These are phyloP conservation scores for Gibbula magus DNA, from an alignment of 2,888 invertebrate species.

Conservation along the genomic window DNA sequence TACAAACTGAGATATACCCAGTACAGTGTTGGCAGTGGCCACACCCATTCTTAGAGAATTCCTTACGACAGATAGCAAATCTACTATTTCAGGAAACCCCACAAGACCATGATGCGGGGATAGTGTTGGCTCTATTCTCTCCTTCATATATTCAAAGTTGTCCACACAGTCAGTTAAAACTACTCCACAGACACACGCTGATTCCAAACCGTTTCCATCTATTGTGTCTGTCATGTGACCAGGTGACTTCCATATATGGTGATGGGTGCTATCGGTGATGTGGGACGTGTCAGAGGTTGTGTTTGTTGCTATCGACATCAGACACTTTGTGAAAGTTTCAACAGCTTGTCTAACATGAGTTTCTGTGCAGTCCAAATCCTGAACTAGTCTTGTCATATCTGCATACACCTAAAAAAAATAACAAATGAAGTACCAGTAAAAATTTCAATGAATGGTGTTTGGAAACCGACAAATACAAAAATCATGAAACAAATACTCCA, in stretches of 20 bases:
- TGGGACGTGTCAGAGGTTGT: neutral
- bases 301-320: constrained; percentile 25
- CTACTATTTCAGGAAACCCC: constrained; percentile 37
- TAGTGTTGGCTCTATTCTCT: neutral
- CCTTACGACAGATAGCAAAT: constrained; percentile 44
- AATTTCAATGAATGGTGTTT: too few species aligned
- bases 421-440: too few species aligned
- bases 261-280: neutral
- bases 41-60: constrained; percentile 57
- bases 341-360: constrained; percentile 36
- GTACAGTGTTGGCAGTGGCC: constrained; percentile 53
- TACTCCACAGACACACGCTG: constrained; percentile 25
- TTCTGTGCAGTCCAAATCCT: constrained; percentile 41
- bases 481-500: too few species aligned
- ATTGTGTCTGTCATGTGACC: constrained; percentile 2
- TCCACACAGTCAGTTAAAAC: neutral
- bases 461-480: too few species aligned
- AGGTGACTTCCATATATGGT: constrained; percentile 30
- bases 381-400: constrained; percentile 32
- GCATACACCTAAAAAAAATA: constrained; percentile 40
- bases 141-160: neutral
- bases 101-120: neutral
- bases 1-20: constrained; percentile 58
- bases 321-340: constrained; percentile 40
- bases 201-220: constrained; percentile 6